Evolutionary conservation across 2,797 vertebrate species (phyloP), one percentile per base, ranked within the genome.

Genomic region (Hoplostethus mediterraneus): DNA sequence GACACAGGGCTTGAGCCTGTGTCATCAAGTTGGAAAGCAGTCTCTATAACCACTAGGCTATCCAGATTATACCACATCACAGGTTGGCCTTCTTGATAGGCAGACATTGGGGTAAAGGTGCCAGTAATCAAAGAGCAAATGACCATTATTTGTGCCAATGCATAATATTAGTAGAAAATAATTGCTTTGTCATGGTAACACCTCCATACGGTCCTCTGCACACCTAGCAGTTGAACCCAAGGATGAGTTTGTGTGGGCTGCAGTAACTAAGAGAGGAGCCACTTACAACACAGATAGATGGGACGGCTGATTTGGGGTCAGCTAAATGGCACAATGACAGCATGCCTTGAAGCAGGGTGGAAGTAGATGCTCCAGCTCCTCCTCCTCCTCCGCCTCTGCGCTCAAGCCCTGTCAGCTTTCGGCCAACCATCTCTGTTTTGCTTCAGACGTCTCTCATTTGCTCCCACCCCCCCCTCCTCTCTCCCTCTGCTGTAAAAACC

Each of bases 401-500:
- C 88, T 88, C 72, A 59, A 84, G 65, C 78, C 55, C 79, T 83
- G 79, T 82, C 58, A 47, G 81, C 77, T 84, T 73, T 80, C 82
- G 81, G 82, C 84, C 85, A 87, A 68, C 60, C 74, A 78, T 72
- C 79, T 65, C 67, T 33, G 71, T 63, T 63, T 84, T 11, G 45
- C 67, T 66, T 66, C 31, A 57, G 64, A 77, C 44, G 17, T 45
- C 63, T 79, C 82, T 63, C 74, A 69, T 49, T 62, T 49, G 54
- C 78, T 73, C 63, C 28, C 3, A 21, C 47, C 36, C 42, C 63
- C 31, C 75, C 57, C 55, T 47, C 58, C 52, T 31, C 65, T 52
- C 71, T 76, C 63, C 52, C 80, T 67, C 55, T 17, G 79, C 87
- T 89, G 82, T 87, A 84, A 89, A 90, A 93, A 83, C 89, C 91